phyloP scores from a whole-genome alignment of 2,113 vertebrate species.

The Crotophaga sulcirostris region DNA sequence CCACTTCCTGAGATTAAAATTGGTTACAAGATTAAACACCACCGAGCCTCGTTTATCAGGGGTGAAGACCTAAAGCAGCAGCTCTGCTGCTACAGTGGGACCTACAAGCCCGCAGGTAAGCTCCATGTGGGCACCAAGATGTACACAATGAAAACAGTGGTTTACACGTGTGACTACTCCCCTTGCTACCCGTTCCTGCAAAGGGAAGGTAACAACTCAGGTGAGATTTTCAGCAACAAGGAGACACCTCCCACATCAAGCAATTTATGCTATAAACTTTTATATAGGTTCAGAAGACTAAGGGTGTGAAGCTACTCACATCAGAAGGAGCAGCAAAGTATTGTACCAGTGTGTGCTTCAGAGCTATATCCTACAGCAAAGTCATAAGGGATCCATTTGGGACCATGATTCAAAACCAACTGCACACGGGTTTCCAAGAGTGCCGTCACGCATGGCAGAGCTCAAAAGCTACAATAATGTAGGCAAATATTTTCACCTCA shows the following conservation, averaged over 20 bases:
- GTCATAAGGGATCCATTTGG: background rate
- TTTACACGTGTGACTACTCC: background rate
- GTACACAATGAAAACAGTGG: too few species aligned
- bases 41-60: background rate
- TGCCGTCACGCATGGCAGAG: background rate
- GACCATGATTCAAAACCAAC: background rate
- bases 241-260: background rate
- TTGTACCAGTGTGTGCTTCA: background rate
- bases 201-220: background rate
- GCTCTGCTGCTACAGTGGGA: background rate
- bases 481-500: constrained; percentile 27
- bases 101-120: background rate
- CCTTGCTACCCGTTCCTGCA: background rate
- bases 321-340: background rate
- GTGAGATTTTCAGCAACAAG: background rate
- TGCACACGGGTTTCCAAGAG: background rate
- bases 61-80: background rate
- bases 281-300: background rate
- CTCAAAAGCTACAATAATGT: constrained; percentile 25
- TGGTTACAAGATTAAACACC: background rate
- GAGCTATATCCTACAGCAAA: background rate
- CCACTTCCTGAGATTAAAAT: background rate
- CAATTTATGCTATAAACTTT: background rate
- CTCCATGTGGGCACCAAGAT: rapidly evolving
- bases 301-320: background rate